Percentiles rank a stretch among this genome's conserved stretches.
Conservation (phyloP, 2,888 invertebrate species). For the Cylloceria caligata region DNA sequence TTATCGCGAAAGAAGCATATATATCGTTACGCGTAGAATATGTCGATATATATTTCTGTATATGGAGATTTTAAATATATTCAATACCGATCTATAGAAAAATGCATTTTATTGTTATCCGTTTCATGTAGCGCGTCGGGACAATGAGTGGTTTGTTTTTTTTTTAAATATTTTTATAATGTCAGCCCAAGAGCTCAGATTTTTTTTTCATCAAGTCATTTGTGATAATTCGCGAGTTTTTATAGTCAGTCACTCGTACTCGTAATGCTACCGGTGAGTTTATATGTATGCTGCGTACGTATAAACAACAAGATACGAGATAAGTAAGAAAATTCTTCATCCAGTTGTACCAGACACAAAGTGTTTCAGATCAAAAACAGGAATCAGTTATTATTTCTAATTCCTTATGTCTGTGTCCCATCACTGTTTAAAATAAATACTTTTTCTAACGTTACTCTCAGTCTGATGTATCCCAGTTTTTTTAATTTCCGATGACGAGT, state of each 20-base stretch:
- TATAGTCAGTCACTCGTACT: slow-evolving; percentile 1
- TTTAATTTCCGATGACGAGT: slow-evolving; percentile 52
- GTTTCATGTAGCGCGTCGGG: not conserved
- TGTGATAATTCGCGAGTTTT: not conserved
- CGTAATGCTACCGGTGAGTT: slow-evolving; percentile 39
- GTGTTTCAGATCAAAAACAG: not conserved
- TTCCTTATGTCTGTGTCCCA: slow-evolving; percentile 18
- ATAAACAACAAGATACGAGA: slow-evolving; percentile 21
- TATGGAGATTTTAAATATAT: slow-evolving; percentile 55
- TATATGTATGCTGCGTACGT: too few relatives aligned
- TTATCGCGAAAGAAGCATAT: slow-evolving; percentile 17
- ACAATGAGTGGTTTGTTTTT: not conserved
- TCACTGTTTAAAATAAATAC: slow-evolving; percentile 68
- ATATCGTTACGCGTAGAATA: slow-evolving; percentile 18
- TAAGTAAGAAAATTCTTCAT: not conserved
- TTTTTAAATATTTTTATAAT: slow-evolving; percentile 8
- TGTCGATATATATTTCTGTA: slow-evolving; percentile 48
- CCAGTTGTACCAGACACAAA: slow-evolving; percentile 7
- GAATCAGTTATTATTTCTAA: slow-evolving; percentile 34
- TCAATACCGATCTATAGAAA: slow-evolving; percentile 33
- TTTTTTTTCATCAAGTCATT: slow-evolving; percentile 7
- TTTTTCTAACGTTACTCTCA: slow-evolving; percentile 65
- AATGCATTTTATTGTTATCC: slow-evolving; percentile 23
- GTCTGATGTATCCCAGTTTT: slow-evolving; percentile 54
- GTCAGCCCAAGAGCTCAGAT: not conserved